These are phyloP conservation scores for Nicator chloris DNA, from an alignment of 2,113 vertebrate genomes.

Conservation along the genomic window DNA sequence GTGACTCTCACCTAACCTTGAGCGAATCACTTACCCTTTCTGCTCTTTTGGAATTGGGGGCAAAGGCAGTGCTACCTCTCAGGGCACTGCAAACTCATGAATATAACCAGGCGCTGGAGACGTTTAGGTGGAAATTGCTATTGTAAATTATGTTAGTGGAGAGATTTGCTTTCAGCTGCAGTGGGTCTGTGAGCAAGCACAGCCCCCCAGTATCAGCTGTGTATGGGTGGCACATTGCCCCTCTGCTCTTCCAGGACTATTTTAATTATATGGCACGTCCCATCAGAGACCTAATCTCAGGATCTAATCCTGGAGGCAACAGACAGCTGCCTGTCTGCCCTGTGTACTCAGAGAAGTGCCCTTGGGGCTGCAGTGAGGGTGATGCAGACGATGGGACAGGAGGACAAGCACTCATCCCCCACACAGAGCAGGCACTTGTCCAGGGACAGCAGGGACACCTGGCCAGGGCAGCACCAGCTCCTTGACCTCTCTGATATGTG, in stretches of 20 bases:
- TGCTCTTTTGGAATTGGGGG: background rate
- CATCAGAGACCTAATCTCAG: background rate
- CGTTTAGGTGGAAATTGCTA: background rate
- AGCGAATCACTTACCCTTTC: background rate
- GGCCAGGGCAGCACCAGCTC: background rate
- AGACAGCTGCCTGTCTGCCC: background rate
- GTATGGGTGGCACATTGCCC: background rate
- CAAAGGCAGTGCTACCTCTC: background rate
- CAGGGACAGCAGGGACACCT: background rate
- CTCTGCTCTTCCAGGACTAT: background rate
- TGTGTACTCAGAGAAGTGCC: background rate
- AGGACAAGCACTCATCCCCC: background rate
- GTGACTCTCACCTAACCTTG: background rate
- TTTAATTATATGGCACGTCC: background rate
- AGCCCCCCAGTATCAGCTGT: background rate
- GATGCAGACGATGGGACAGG: fast-evolving
- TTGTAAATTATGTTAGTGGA: background rate
- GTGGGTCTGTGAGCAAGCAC: background rate
- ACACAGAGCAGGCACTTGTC: background rate
- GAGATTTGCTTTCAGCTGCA: background rate
- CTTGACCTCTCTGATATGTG: fast-evolving
- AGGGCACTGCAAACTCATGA: background rate
- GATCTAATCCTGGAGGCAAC: slow-evolving; percentile 15
- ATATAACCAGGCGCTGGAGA: background rate
- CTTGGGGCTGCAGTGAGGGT: background rate